These are phyloP conservation scores for Punctoribates punctum DNA, from an alignment of 2,888 invertebrate genomes.

Conservation along the genomic window DNA sequence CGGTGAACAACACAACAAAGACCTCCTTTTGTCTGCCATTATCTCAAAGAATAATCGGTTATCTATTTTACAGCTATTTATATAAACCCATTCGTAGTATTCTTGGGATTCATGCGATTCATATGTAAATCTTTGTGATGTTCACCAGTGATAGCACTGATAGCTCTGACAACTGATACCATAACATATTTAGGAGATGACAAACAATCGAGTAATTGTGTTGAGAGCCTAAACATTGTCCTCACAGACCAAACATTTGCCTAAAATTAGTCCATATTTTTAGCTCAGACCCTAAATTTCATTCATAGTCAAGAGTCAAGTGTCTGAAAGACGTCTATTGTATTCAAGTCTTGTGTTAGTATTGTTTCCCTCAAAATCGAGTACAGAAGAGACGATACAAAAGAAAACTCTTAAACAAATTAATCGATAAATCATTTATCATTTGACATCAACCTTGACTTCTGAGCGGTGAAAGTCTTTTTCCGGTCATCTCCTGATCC, in stretches of 20 bases:
- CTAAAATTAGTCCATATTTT: constrained; percentile 4
- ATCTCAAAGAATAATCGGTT: too few relatives aligned
- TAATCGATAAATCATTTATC: constrained; percentile 15
- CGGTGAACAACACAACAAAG: too few relatives aligned
- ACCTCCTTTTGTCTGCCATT: too few relatives aligned
- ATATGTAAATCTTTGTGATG: background rate
- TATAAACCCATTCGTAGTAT: too few relatives aligned
- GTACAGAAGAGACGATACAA: too few relatives aligned
- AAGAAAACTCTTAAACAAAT: constrained; percentile 2
- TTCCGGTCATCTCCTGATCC: background rate
- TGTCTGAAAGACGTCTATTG: background rate
- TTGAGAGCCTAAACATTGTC: background rate
- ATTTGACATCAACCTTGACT: constrained; percentile 15
- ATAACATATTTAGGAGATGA: background rate
- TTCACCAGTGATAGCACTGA: background rate
- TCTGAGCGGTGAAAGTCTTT: background rate
- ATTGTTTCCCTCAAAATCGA: too few relatives aligned
- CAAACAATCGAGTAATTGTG: background rate
- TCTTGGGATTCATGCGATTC: too few relatives aligned
- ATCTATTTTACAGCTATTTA: too few relatives aligned
- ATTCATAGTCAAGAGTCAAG: background rate
- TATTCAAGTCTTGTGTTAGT: background rate
- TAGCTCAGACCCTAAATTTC: background rate
- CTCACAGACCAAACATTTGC: background rate
- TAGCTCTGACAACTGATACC: background rate